A percentile compares a stretch with the other conserved stretches of the same genome.
phyloP scores from a whole-genome alignment of 1,140 invertebrate genomes.

The Pogonognathellus flavescens region DNA sequence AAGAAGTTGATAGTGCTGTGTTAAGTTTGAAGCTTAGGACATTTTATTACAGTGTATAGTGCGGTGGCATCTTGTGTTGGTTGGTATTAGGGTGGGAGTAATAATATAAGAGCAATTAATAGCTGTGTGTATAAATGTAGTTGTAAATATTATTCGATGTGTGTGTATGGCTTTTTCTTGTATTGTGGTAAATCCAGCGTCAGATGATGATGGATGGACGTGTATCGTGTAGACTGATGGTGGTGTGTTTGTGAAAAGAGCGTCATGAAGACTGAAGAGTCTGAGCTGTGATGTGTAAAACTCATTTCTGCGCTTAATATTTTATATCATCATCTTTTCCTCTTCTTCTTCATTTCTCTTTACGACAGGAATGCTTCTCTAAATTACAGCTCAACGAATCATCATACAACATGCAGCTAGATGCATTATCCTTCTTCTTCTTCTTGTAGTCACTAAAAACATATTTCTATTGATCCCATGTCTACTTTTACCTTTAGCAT shows the following conservation, averaged over 20 bases:
- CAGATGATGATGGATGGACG: background rate
- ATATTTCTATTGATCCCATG: too few relatives aligned
- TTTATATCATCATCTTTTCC: constrained; percentile 24
- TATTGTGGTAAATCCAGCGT: too few relatives aligned
- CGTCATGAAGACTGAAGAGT: background rate
- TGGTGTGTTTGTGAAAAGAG: background rate
- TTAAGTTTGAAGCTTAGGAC: too few relatives aligned
- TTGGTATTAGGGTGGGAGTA: too few relatives aligned
- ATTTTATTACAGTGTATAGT: too few relatives aligned
- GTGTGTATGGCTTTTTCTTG: background rate
- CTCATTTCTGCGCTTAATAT: constrained; percentile 15
- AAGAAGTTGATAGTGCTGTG: too few relatives aligned
- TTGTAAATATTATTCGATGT: background rate
- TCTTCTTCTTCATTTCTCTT: constrained; percentile 9
- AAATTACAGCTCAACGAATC: background rate
- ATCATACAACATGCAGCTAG: too few relatives aligned
- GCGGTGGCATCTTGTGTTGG: too few relatives aligned
- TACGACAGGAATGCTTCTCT: constrained; percentile 2
- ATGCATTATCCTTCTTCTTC: too few relatives aligned
- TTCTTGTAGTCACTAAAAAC: too few relatives aligned
- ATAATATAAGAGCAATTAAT: too few relatives aligned
- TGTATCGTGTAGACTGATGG: constrained; percentile 7
- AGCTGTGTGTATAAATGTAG: background rate
- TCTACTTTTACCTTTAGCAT: too few relatives aligned
- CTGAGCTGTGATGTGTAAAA: background rate